Base-by-base conservation (phyloP, 2,888 invertebrate genomes). In the Nomada lathburiana region DNA sequence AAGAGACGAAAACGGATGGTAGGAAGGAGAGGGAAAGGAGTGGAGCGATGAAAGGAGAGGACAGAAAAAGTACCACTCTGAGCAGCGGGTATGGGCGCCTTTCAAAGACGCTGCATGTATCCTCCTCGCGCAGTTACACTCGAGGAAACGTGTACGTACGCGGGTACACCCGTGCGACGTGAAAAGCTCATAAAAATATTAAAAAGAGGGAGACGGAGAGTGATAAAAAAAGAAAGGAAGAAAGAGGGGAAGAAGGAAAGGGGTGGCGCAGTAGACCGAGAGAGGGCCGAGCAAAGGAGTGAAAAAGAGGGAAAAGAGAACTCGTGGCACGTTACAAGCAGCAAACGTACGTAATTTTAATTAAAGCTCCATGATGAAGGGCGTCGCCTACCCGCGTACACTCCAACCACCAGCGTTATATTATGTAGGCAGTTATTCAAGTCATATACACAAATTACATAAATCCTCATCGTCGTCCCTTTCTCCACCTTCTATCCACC, bases 261-360 rank as follows among this genome's bases (percentile, higher is more conserved):
- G 23, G 72, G 42, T 13, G 85, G 87, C 80, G 88, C 76, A 83
- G 77, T 74, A 70, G 60, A 55, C 65, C 86, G n/a, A 88, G 83
- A 89, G 80, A 85, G 75, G 76, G 69, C 55, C 55, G 57, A 67
- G 89, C 82, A 86, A 84, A 47, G 87, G 80, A 82, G 76, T 80
- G 74, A 53, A 42, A 82, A 76, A 62, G 73, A 47, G 69, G 76
- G 80, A 72, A 53, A 42, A 82, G 76, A 55, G 73, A 47, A 64
- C 59, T 70, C 55, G 80, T 75, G 85, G 85, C 89, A 86, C 83
- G 89, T 90, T 89, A 91, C 89, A 89, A 87, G 88, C 89, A 83
- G 90, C 90, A 90, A 92, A 92, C 89, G 90, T 91, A 92, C 91
- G 92, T 93, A 93, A 93, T 93, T 93, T 93, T 93, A 93, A 93